Percentiles rank a stretch among this genome's conserved stretches.
Conservation (phyloP, 2,797 vertebrate species). For the Enteromius unitaeniatus region DNA sequence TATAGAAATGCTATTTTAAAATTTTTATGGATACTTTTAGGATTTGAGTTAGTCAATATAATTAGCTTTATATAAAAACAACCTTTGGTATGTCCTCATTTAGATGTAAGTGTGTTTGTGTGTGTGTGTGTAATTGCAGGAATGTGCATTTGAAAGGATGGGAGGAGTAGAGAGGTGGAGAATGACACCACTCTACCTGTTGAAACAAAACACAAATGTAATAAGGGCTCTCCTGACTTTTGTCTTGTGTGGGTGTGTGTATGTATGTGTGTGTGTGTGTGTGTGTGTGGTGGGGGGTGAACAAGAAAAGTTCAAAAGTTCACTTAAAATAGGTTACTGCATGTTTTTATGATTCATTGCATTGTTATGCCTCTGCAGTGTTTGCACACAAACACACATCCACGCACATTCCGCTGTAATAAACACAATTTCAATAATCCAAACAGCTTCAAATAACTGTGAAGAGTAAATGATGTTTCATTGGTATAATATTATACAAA, state of each 20-base stretch:
- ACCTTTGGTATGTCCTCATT: constrained; percentile 9
- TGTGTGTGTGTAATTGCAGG: constrained; percentile 36
- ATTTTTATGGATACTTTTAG: neutral
- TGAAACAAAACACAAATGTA: constrained; percentile 59
- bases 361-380: constrained; percentile 9
- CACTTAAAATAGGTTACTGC: constrained; percentile 28
- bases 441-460: constrained; percentile 6
- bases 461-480: neutral
- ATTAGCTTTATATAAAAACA: constrained; percentile 15
- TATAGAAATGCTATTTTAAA: neutral
- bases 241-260: constrained; percentile 29
- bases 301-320: constrained; percentile 54
- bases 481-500: neutral
- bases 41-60: neutral
- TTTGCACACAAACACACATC: constrained; percentile 11
- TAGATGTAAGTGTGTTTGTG: neutral
- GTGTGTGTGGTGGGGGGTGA: constrained; percentile 6
- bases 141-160: constrained; percentile 42
- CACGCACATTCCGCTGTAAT: neutral
- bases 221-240: constrained; percentile 26
- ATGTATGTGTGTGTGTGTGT: constrained; percentile 13
- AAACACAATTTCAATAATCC: constrained; percentile 12
- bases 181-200: constrained; percentile 57
- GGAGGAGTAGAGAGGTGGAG: constrained; percentile 31
- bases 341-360: constrained; percentile 20